Conservation (phyloP, 64 coral and sea anemone species). For the Dendrophyllia cribrosa region DNA sequence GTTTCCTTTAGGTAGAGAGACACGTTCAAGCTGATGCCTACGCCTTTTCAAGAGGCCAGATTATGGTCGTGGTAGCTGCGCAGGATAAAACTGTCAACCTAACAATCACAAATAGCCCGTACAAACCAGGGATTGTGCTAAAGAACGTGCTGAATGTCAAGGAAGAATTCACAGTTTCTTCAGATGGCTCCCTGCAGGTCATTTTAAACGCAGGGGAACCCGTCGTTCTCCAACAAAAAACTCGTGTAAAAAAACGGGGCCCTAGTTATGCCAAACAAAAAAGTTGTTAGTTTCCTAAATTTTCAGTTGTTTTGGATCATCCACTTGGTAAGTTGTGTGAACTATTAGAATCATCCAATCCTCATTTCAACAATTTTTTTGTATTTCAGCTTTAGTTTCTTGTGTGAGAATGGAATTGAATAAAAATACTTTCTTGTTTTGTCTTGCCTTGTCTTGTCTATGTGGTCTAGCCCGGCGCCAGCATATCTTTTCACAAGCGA, state of each 20-base stretch:
- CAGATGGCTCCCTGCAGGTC: conserved; percentile 14
- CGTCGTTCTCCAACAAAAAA: conserved; percentile 14
- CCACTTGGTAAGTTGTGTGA: no score
- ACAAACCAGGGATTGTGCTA: conserved; percentile 30
- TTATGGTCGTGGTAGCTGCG: conserved; percentile 52
- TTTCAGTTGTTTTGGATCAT: no score
- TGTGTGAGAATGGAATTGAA: no score
- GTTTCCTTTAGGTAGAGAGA: conserved; percentile 27
- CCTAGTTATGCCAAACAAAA: no score
- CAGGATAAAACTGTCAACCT: neutral
- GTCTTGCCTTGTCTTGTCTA: no score
- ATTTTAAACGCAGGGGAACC: conserved; percentile 48
- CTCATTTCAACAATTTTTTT: no score
- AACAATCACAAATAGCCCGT: conserved; percentile 17
- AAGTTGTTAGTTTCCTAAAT: no score
- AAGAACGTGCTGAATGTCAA: conserved; percentile 44
- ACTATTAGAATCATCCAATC: no score
- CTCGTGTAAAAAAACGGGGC: neutral
- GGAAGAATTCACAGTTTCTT: conserved; percentile 53
- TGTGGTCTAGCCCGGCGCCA: no score
- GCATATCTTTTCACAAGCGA: no score
- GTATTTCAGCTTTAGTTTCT: no score
- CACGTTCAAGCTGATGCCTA: conserved; percentile 51
- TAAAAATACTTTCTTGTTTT: no score
- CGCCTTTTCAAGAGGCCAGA: conserved; percentile 51